Conservation (phyloP, 2,797 vertebrate genomes). For the Sebastes cheni region DNA sequence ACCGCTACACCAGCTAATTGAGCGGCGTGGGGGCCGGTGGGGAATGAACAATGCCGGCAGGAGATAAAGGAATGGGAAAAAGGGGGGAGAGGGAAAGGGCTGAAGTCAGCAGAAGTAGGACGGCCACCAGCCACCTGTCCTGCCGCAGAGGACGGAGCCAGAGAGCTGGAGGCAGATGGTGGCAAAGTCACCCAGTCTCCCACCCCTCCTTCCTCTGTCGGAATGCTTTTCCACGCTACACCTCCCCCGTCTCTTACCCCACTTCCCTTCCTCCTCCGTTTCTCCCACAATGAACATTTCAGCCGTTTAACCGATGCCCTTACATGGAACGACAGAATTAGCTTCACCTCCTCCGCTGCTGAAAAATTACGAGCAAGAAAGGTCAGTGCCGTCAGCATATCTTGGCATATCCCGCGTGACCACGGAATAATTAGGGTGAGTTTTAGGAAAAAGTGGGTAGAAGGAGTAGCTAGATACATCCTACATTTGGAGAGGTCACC, state of each 20-base stretch:
- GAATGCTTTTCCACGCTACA: constrained; percentile 27
- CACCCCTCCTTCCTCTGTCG: constrained; percentile 8
- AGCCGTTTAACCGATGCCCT: constrained; percentile 42
- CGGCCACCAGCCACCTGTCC: constrained; percentile 73
- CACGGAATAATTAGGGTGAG: constrained; percentile 27
- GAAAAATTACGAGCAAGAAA: constrained; percentile 41
- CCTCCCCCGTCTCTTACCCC: neutral
- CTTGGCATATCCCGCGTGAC: neutral
- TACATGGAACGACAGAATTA: constrained; percentile 24
- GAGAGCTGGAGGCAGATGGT: constrained; percentile 80
- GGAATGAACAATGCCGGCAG: constrained; percentile 77
- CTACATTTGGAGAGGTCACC: constrained; percentile 11
- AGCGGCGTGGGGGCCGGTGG: constrained; percentile 66
- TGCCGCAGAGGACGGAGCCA: constrained; percentile 67
- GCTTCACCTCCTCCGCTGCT: constrained; percentile 8
- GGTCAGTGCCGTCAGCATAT: constrained; percentile 36
- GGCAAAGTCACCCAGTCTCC: constrained; percentile 74
- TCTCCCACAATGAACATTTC: constrained; percentile 41
- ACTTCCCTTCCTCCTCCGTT: constrained; percentile 16
- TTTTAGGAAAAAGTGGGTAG: neutral
- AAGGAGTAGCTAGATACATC: neutral
- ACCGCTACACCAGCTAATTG: constrained; percentile 83
- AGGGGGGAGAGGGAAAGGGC: constrained; percentile 56
- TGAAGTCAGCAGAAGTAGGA: constrained; percentile 81
- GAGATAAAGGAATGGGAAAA: constrained; percentile 64